Conservation (phyloP, 1,140 invertebrate genomes). For the Solenopsis fugax region DNA sequence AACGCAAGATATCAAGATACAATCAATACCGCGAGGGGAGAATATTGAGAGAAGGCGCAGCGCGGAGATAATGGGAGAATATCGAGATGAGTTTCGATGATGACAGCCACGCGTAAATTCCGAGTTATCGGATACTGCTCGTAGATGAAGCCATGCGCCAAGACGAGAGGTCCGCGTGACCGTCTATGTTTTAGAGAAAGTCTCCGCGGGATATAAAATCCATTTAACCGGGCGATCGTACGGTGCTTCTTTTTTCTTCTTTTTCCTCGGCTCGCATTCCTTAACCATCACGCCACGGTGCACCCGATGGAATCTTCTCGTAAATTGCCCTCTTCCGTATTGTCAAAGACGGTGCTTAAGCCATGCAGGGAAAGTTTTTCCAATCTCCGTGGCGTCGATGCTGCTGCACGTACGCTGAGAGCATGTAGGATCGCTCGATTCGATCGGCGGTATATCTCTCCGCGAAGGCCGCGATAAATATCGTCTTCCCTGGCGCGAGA, state of each 20-base stretch:
- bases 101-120: slow-evolving; percentile 47
- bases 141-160: slow-evolving; percentile 17
- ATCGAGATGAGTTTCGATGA: slow-evolving; percentile 45
- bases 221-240: slow-evolving; percentile 52
- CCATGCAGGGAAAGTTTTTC: slow-evolving; percentile 68
- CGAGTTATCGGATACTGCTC: slow-evolving; percentile 52
- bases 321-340: slow-evolving; percentile 73
- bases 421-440: slow-evolving; percentile 40
- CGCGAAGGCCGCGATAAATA: slow-evolving; percentile 69
- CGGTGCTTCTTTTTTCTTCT: not conserved
- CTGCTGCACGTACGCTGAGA: not conserved
- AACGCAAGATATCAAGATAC: slow-evolving; percentile 40
- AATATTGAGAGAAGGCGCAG: slow-evolving; percentile 41
- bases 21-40: slow-evolving; percentile 29
- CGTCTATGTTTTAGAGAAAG: slow-evolving; percentile 55
- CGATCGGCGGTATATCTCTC: slow-evolving; percentile 44
- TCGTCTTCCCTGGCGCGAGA: not conserved
- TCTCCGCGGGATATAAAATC: slow-evolving; percentile 49
- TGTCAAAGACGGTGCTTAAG: slow-evolving; percentile 63
- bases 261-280: slow-evolving; percentile 34
- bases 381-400: slow-evolving; percentile 58
- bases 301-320: slow-evolving; percentile 54
- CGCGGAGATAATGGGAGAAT: slow-evolving; percentile 25
- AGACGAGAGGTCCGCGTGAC: slow-evolving; percentile 15
- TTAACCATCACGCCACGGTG: slow-evolving; percentile 25